Percentiles rank a stretch among this genome's conserved stretches.
phyloP scores from a whole-genome alignment of 2,888 invertebrate genomes.

The Liodrosophila aerea region DNA sequence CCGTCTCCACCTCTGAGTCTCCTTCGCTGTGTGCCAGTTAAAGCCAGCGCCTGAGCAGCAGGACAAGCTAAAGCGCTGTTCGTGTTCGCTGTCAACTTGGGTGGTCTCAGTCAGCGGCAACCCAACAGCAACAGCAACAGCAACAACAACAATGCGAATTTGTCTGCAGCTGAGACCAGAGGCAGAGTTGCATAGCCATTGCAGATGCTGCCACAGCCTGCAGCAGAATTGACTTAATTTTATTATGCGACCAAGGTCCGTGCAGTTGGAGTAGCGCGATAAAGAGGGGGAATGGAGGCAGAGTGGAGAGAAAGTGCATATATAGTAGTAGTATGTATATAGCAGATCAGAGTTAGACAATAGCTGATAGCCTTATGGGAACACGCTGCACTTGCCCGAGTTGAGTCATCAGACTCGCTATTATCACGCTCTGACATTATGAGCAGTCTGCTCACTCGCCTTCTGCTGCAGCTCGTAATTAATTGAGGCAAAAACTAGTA shows the following conservation, averaged over 20 bases:
- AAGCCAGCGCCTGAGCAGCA: no score
- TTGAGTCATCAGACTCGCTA: slow-evolving; percentile 63
- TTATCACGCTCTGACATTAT: slow-evolving; percentile 69
- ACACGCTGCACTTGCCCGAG: not conserved
- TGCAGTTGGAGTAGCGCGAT: no score
- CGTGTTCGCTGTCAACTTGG: slow-evolving; percentile 81
- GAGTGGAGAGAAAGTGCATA: no score
- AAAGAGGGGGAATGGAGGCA: not conserved
- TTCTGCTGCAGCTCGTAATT: not conserved
- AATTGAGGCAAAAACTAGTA: no score
- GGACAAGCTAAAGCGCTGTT: slow-evolving; percentile 77
- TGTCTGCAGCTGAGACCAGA: slow-evolving; percentile 23
- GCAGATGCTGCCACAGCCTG: slow-evolving; percentile 26
- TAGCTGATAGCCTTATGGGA: slow-evolving; percentile 56
- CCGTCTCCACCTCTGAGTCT: slow-evolving; percentile 11
- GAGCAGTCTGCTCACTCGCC: slow-evolving; percentile 18
- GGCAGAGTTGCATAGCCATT: slow-evolving; percentile 29
- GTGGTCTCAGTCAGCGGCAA: slow-evolving; percentile 69
- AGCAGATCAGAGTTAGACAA: slow-evolving; percentile 69
- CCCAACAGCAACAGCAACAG: slow-evolving; percentile 25
- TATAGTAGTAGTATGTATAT: slow-evolving; percentile 27
- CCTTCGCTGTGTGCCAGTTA: not conserved
- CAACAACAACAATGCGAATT: slow-evolving; percentile 22
- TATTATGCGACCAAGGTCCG: slow-evolving; percentile 44
- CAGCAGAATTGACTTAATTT: slow-evolving; percentile 57